Evolutionary conservation across 2,888 invertebrate genomes (phyloP).

Genomic region (Gymnocheta viridis): DNA sequence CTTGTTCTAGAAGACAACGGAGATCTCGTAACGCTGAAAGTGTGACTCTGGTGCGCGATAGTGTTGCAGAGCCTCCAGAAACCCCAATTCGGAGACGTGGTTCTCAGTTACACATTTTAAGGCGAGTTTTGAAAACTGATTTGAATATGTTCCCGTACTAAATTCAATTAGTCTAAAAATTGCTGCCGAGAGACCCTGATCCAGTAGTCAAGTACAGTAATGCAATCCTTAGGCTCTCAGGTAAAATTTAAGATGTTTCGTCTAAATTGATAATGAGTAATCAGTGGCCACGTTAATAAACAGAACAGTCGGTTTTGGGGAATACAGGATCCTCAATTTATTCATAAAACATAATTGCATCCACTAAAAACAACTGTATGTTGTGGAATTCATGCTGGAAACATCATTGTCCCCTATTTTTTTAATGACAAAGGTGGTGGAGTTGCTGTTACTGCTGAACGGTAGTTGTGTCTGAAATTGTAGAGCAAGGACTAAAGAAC

Average conservation of each 20-base stretch:
- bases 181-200: background rate
- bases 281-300: background rate
- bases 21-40: background rate
- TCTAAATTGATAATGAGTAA: background rate
- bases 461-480: no score
- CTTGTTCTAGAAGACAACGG: background rate
- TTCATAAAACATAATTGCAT: constrained; percentile 10
- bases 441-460: no score
- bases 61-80: constrained; percentile 4
- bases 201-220: background rate
- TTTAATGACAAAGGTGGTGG: no score
- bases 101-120: background rate
- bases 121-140: background rate
- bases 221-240: background rate
- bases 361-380: constrained; percentile 17
- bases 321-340: constrained; percentile 3
- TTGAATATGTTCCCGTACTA: background rate
- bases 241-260: constrained; percentile 3
- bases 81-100: background rate
- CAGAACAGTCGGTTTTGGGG: background rate
- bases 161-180: constrained; percentile 3
- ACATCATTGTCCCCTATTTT: background rate
- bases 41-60: constrained; percentile 10
- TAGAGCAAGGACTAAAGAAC: no score
- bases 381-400: constrained; percentile 2